A percentile compares a stretch with the other conserved stretches of the same genome.
Conservation (phyloP, 2,113 vertebrate genomes). For the Typhlomys cinereus region DNA sequence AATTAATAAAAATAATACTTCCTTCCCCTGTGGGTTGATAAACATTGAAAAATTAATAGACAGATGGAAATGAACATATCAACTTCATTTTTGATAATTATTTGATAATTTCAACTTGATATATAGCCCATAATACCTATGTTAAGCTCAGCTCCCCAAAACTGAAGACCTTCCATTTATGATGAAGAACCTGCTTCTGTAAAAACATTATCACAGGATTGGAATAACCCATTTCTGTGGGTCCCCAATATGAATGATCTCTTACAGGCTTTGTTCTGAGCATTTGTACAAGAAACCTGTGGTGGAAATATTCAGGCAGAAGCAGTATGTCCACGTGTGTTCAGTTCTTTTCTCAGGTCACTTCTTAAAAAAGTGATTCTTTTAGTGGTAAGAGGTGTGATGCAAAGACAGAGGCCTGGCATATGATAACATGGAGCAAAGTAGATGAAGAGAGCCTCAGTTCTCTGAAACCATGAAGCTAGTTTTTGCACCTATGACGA, state of each 20-base stretch:
- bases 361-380: neutral
- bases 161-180: neutral
- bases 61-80: neutral
- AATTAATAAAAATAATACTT: neutral
- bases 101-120: slow-evolving; percentile 11
- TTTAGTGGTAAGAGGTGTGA: neutral
- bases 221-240: neutral
- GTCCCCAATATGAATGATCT: neutral
- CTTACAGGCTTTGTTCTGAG: neutral
- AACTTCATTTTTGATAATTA: slow-evolving; percentile 1
- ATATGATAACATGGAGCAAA: neutral
- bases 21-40: slow-evolving; percentile 3
- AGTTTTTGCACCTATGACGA: neutral
- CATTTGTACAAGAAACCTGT: neutral
- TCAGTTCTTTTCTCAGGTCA: neutral
- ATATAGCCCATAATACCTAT: neutral
- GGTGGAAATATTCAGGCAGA: neutral
- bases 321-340: neutral
- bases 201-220: neutral
- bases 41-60: slow-evolving; percentile 4
- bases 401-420: neutral
- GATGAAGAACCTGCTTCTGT: neutral
- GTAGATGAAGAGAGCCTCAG: too few relatives aligned
- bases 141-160: neutral
- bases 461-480: neutral